A percentile compares a stretch with the other conserved stretches of the same genome.
Conservation (phyloP, 2,888 invertebrate genomes). For the Formica aserva region DNA sequence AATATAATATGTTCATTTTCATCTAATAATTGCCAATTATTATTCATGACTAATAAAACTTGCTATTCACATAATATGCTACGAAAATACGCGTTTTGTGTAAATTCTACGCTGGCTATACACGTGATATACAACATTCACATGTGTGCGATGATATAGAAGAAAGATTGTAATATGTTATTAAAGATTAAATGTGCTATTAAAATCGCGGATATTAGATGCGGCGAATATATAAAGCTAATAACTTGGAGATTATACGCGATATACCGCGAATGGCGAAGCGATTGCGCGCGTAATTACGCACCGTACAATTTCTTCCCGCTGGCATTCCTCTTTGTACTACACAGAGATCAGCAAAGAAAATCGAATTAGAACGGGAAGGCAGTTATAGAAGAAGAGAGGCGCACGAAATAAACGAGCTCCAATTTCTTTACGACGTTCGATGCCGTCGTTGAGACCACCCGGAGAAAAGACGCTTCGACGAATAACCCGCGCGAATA, state of each 20-base stretch:
- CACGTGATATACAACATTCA: neutral
- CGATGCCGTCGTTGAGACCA: conserved; percentile 1
- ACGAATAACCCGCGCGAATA: conserved; percentile 41
- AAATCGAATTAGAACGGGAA: neutral
- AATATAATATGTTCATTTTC: neutral
- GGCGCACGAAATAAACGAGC: conserved; percentile 26
- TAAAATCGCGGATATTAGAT: conserved; percentile 34
- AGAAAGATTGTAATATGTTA: neutral
- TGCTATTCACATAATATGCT: neutral
- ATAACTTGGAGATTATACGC: conserved; percentile 28
- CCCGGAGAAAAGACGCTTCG: conserved; percentile 16
- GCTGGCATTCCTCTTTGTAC: neutral
- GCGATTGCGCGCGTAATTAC: conserved; percentile 10
- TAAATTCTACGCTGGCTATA: neutral
- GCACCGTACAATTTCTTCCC: conserved; percentile 3
- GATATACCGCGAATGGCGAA: neutral
- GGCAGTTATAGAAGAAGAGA: neutral
- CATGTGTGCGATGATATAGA: neutral
- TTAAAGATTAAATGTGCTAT: neutral
- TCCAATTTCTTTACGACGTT: conserved; percentile 41
- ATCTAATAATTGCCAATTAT: neutral
- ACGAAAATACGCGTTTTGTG: neutral
- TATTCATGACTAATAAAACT: neutral
- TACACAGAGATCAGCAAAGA: neutral
- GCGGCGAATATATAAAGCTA: conserved; percentile 11